Percentiles rank a stretch among this genome's conserved stretches.
Conservation (phyloP, 2,888 invertebrate genomes). For the Conomelus anceps region DNA sequence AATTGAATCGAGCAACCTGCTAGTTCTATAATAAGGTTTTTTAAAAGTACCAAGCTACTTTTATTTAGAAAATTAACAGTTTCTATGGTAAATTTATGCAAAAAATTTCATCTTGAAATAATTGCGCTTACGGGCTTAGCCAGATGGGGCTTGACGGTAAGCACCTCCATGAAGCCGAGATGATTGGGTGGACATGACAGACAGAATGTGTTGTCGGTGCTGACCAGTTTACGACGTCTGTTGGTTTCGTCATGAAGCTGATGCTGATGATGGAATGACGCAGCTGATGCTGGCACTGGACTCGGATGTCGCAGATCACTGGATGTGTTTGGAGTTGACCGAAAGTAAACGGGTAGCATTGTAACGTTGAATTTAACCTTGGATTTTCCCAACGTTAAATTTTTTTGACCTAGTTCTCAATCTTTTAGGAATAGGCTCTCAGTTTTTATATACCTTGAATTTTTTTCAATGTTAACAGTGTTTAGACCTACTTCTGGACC, state of each 20-base stretch:
- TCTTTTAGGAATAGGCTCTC: neutral
- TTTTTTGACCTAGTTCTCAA: neutral
- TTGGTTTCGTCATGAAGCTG: neutral
- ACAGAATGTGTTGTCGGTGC: constrained; percentile 34
- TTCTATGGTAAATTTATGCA: no score
- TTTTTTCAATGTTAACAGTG: no score
- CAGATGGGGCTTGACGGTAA: constrained; percentile 36
- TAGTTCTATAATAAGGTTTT: no score
- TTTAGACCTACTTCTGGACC: no score
- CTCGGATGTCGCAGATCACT: neutral
- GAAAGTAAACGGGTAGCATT: constrained; percentile 22
- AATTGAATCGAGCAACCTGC: no score
- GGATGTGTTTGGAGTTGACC: constrained; percentile 20
- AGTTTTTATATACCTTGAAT: no score
- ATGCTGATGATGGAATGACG: constrained; percentile 12
- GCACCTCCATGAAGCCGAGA: constrained; percentile 37
- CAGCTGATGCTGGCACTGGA: constrained; percentile 10
- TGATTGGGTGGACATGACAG: constrained; percentile 38
- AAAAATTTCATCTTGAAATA: no score
- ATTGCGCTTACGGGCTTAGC: constrained; percentile 30
- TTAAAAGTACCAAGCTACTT: no score
- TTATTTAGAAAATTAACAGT: no score
- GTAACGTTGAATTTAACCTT: neutral
- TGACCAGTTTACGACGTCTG: neutral
- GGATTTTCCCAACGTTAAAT: neutral